A percentile compares a stretch with the other conserved stretches of the same genome.
Evolutionary conservation across 2,888 invertebrate genomes (phyloP).

Genomic region (Brachylomia viminalis): DNA sequence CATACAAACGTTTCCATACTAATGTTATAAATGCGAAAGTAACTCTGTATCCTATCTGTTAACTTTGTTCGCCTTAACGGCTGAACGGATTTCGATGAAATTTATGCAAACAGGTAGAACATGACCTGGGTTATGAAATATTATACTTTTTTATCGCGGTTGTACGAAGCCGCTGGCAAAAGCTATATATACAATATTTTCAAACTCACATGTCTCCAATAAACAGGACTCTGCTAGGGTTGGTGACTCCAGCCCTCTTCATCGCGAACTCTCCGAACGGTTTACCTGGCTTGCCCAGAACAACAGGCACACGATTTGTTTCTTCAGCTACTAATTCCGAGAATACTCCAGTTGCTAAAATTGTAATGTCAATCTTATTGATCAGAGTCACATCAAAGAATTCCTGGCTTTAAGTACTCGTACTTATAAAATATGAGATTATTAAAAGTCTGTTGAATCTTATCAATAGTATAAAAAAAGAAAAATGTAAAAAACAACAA

Average conservation of each 20-base stretch:
- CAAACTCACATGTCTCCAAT: conserved; percentile 94
- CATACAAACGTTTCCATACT: background rate
- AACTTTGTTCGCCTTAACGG: too few species aligned
- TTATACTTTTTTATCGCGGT: too few species aligned
- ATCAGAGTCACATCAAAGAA: background rate
- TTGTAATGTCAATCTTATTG: background rate
- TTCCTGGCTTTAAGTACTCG: background rate
- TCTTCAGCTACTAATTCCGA: conserved; percentile 82
- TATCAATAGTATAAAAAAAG: too few species aligned
- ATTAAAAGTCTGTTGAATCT: background rate
- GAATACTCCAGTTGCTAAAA: conserved; percentile 84
- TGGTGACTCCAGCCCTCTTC: conserved; percentile 90
- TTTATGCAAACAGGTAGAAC: too few species aligned
- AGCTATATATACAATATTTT: too few species aligned
- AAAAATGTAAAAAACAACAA: background rate
- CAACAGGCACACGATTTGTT: conserved; percentile 80
- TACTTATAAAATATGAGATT: background rate
- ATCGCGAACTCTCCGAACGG: conserved; percentile 86
- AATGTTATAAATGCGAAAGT: too few species aligned
- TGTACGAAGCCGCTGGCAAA: too few species aligned
- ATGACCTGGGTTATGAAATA: too few species aligned
- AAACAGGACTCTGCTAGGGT: conserved; percentile 93
- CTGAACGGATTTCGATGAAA: too few species aligned
- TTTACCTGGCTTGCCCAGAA: conserved; percentile 88
- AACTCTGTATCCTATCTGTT: too few species aligned